Evolutionary conservation across 2,113 vertebrate genomes (phyloP).

Genomic region (Pseudorhombus dupliciocellatus): DNA sequence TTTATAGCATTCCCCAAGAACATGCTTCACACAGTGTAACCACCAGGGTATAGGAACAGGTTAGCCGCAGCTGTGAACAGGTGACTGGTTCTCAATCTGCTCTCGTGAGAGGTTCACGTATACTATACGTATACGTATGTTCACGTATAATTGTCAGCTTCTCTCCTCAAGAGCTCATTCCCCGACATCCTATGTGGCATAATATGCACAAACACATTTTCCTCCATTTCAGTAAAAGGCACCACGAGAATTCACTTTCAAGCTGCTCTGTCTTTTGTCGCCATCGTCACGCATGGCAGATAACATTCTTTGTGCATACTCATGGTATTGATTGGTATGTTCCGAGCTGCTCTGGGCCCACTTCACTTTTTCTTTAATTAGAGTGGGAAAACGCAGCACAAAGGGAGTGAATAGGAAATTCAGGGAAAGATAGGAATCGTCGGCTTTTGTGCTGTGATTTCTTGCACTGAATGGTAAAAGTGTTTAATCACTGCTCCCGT

Average conservation of each 20-base stretch:
- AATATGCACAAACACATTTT: slow-evolving; percentile 22
- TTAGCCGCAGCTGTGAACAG: slow-evolving; percentile 44
- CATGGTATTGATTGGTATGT: slow-evolving; percentile 60
- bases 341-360: slow-evolving; percentile 54
- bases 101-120: slow-evolving; percentile 22
- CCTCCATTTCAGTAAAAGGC: neutral
- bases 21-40: slow-evolving; percentile 56
- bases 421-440: slow-evolving; percentile 73
- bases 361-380: slow-evolving; percentile 71
- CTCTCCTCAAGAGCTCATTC: slow-evolving; percentile 6
- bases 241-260: slow-evolving; percentile 26
- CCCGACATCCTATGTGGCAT: neutral
- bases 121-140: neutral
- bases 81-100: slow-evolving; percentile 51
- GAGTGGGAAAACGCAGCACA: slow-evolving; percentile 62
- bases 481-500: slow-evolving; percentile 78
- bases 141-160: neutral
- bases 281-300: slow-evolving; percentile 12
- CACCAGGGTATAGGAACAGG: slow-evolving; percentile 57
- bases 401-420: slow-evolving; percentile 61
- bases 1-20: slow-evolving; percentile 69
- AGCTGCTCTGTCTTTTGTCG: slow-evolving; percentile 18
- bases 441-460: slow-evolving; percentile 78
- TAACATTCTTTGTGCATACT: slow-evolving; percentile 51
- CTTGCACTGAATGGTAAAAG: slow-evolving; percentile 71